A percentile compares a stretch with the other conserved stretches of the same genome.
Conservation (phyloP, 1,140 invertebrate genomes). For the Nixonia krombeini region DNA sequence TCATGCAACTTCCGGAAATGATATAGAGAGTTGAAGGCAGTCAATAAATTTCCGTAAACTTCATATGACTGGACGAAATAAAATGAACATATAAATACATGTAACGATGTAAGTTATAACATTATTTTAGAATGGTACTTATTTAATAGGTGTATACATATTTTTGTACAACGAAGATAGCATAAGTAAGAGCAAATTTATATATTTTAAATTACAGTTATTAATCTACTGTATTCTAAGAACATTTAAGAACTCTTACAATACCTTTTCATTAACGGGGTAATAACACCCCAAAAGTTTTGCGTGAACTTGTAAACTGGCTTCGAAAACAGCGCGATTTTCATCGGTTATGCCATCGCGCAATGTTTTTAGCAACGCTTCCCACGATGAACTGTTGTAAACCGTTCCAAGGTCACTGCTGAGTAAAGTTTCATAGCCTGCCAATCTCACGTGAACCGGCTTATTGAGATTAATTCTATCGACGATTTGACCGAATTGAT, state of each 20-base stretch:
- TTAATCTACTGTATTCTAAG: no score
- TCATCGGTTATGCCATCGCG: conserved; percentile 58
- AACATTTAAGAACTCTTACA: no score
- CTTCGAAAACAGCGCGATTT: conserved; percentile 64
- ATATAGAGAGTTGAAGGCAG: conserved; percentile 54
- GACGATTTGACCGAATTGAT: conserved; percentile 52
- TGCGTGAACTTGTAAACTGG: conserved; percentile 60
- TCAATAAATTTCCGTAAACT: conserved; percentile 56
- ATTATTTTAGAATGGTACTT: no score
- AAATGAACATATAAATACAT: no score
- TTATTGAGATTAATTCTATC: conserved; percentile 57
- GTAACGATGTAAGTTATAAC: no score
- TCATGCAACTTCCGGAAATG: conserved; percentile 54
- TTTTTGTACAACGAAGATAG: no score
- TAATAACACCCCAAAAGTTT: conserved; percentile 52
- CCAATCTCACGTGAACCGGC: conserved; percentile 64
- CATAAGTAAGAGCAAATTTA: no score
- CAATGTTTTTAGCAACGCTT: conserved; percentile 54
- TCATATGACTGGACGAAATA: conserved; percentile 48
- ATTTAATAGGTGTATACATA: no score
- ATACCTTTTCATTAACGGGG: conserved; percentile 31
- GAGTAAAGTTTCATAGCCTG: conserved; percentile 63
- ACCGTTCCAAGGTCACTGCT: conserved; percentile 56
- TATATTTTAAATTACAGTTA: no score
- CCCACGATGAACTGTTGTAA: conserved; percentile 50